phyloP scores from a whole-genome alignment of 2,888 invertebrate species.

The Diaphora mendica region DNA sequence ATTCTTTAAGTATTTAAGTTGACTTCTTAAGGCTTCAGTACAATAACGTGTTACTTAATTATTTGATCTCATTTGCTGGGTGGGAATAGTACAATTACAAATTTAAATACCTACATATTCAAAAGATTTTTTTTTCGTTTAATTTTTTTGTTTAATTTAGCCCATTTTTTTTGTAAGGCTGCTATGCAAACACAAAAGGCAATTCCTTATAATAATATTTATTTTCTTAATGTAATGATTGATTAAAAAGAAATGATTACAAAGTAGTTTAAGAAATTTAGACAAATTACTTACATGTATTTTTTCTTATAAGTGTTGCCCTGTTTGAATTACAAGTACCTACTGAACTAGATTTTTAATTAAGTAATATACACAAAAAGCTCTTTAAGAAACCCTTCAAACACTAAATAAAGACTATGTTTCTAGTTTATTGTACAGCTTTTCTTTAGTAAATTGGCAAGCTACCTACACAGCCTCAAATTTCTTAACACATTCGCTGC shows the following conservation, averaged over 20 bases:
- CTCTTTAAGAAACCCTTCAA: neutral
- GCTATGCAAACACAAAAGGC: neutral
- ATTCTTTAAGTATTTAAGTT: neutral
- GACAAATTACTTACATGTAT: neutral
- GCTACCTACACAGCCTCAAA: conserved; percentile 9
- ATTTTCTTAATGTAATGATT: neutral
- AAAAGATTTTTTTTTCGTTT: neutral
- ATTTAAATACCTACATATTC: neutral
- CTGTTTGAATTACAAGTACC: neutral
- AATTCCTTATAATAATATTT: neutral
- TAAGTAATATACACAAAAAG: neutral
- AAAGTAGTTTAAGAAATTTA: neutral
- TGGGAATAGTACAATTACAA: neutral
- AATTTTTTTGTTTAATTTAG: no score
- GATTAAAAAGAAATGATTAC: neutral
- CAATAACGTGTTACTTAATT: neutral
- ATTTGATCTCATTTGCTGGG: neutral
- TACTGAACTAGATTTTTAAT: neutral
- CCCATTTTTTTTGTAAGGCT: no score
- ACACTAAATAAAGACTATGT: conserved; percentile 1
- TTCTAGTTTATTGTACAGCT: conserved; percentile 11
- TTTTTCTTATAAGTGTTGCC: neutral
- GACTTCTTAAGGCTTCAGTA: neutral
- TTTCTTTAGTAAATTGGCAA: conserved; percentile 18
- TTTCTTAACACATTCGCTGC: neutral